Evolutionary conservation across 2,113 vertebrate species (phyloP), one percentile per base, ranked within the genome.

Genomic region (Chaenocephalus aceratus): DNA sequence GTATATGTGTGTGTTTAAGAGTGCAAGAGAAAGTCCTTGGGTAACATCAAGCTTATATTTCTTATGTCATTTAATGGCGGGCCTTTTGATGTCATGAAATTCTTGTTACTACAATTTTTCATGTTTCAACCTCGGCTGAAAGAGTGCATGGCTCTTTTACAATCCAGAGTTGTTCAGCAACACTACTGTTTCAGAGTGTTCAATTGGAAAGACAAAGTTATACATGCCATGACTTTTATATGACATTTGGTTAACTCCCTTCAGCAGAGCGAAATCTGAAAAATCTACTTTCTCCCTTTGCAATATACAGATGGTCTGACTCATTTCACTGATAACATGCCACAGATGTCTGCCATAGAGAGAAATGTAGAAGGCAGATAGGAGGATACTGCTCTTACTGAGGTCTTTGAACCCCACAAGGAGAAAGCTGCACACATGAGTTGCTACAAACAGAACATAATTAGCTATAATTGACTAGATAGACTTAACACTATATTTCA

Each of bases 51-150:
- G 41, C 74, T 44, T 8, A 26, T 63, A 78, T 18, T 49, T 52
- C 21, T 68, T 34, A 21, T 53, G 52, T 54, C 62, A 53, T 69
- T 63, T 62, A 10, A 46, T 34, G 12, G 14, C 8, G 34, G 12
- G 65, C n/a, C 69, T 78, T 83, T 79, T 77, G 65, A 79, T 52
- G 69, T 70, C 64, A 11, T 13, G 6, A 80, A 84, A 72, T 13
- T 64, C 76, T 79, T 80, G 64, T 77, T 75, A 78, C 57, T 46
- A 57, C 72, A 76, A 75, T 85, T 88, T 72, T 75, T 66, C 49
- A 36, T 63, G 56, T 83, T 82, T 82, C 72, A 67, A 1, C 58
- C 48, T 64, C 49, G 3, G 61, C 46, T 11, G 10, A 13, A 67
- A 21, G 69, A 78, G 79, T 56, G 23, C 51, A 1, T 36, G 2